Conservation (phyloP, 2,113 vertebrate genomes). For the Oreochromis spilurus region DNA sequence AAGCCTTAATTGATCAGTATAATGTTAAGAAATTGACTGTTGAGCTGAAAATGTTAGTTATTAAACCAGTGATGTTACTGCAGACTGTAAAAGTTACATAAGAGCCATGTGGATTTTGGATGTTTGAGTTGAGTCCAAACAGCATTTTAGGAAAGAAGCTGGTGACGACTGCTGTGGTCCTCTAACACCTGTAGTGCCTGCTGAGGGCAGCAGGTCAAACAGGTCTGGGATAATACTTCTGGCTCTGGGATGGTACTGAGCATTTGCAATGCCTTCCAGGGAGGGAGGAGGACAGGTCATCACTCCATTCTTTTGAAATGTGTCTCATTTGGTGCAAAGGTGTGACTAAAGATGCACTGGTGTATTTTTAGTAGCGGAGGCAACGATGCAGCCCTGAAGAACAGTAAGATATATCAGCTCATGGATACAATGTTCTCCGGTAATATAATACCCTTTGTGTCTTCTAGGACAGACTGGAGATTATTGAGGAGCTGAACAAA, state of each 20-base stretch:
- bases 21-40: background rate
- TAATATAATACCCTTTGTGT: background rate
- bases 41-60: background rate
- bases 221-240: background rate
- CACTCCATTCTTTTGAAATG: background rate
- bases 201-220: background rate
- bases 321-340: background rate
- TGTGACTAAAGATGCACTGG: background rate
- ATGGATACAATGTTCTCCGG: background rate
- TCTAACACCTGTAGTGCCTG: background rate
- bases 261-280: background rate
- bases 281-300: background rate
- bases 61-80: background rate
- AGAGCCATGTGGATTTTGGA: background rate
- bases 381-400: background rate
- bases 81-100: background rate
- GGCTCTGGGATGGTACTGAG: background rate
- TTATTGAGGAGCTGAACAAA: slow-evolving; percentile 85
- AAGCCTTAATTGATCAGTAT: background rate
- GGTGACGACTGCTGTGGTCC: background rate
- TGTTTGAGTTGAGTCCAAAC: background rate
- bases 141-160: background rate
- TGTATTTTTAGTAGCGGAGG: background rate
- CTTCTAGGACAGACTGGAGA: slow-evolving; percentile 75
- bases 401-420: fast-evolving